Evolutionary conservation across 2,888 invertebrate species (phyloP).

Genomic region (Pharmacophagus antenor): DNA sequence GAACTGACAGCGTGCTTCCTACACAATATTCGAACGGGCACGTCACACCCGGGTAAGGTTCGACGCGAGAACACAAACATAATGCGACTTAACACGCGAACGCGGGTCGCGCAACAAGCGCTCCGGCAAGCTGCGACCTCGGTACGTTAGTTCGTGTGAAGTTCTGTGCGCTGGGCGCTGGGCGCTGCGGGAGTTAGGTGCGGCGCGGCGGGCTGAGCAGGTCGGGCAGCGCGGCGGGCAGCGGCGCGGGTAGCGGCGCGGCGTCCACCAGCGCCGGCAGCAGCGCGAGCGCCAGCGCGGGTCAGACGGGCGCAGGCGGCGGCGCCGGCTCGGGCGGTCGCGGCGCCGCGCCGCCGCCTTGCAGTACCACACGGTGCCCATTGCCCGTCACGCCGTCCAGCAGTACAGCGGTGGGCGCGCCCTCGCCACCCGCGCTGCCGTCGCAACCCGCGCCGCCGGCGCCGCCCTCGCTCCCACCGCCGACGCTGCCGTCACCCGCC

Average conservation of each 20-base stretch:
- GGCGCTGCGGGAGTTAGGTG: constrained; percentile 64
- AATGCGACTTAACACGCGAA: constrained; percentile 63
- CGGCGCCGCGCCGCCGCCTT: constrained; percentile 92
- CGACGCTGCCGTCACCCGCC: constrained; percentile 62
- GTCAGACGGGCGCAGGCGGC: constrained; percentile 85
- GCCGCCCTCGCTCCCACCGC: constrained; percentile 64
- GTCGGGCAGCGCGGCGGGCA: constrained; percentile 77
- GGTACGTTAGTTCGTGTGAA: constrained; percentile 37
- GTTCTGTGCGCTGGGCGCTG: constrained; percentile 58
- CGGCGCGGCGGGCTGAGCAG: constrained; percentile 76
- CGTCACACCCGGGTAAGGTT: constrained; percentile 57
- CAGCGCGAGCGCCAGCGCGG: constrained; percentile 78
- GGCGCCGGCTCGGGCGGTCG: constrained; percentile 92
- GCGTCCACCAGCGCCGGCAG: constrained; percentile 75
- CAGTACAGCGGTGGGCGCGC: constrained; percentile 90
- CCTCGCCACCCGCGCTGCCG: constrained; percentile 85
- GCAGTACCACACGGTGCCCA: constrained; percentile 95
- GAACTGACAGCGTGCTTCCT: constrained; percentile 67
- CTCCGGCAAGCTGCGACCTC: constrained; percentile 75
- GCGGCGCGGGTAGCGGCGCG: constrained; percentile 77
- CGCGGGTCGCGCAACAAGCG: constrained; percentile 75
- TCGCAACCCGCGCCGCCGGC: constrained; percentile 76
- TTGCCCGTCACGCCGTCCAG: constrained; percentile 89
- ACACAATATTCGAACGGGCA: constrained; percentile 62
- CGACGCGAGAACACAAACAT: constrained; percentile 54